Evolutionary conservation across 2,888 invertebrate genomes (phyloP).

Genomic region (Lasioglossum marginatum): DNA sequence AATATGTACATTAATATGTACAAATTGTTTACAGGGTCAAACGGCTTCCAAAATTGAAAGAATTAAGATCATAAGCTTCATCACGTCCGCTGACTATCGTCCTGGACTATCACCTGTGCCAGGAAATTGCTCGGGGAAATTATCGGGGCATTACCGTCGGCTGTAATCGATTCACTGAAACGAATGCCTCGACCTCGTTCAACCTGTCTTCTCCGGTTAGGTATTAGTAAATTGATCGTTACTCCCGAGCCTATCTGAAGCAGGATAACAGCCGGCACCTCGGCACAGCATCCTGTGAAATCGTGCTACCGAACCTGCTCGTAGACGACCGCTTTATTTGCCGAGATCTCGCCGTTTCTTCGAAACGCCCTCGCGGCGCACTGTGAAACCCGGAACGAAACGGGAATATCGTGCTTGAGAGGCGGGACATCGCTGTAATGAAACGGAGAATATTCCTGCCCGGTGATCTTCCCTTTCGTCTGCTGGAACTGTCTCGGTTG

Average conservation of each 20-base stretch:
- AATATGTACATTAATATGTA: too few species aligned
- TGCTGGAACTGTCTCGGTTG: neutral
- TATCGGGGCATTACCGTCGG: slow-evolving; percentile 57
- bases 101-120: slow-evolving; percentile 60
- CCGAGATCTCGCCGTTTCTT: neutral
- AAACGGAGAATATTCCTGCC: neutral
- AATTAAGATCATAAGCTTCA: slow-evolving; percentile 22
- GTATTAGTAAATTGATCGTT: slow-evolving; percentile 61
- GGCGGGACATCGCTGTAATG: slow-evolving; percentile 19
- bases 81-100: slow-evolving; percentile 69
- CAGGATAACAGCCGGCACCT: slow-evolving; percentile 8
- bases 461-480: neutral
- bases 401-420: neutral
- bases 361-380: slow-evolving; percentile 3
- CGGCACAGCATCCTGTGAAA: slow-evolving; percentile 11
- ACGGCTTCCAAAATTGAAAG: too few species aligned
- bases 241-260: slow-evolving; percentile 8
- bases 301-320: slow-evolving; percentile 43
- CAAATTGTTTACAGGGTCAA: too few species aligned
- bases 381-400: neutral
- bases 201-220: slow-evolving; percentile 11
- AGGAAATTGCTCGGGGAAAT: slow-evolving; percentile 56
- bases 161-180: slow-evolving; percentile 54
- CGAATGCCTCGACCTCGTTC: slow-evolving; percentile 20
- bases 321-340: slow-evolving; percentile 33